phyloP scores from a whole-genome alignment of 2,888 invertebrate species.

The Drosophila prolongata region DNA sequence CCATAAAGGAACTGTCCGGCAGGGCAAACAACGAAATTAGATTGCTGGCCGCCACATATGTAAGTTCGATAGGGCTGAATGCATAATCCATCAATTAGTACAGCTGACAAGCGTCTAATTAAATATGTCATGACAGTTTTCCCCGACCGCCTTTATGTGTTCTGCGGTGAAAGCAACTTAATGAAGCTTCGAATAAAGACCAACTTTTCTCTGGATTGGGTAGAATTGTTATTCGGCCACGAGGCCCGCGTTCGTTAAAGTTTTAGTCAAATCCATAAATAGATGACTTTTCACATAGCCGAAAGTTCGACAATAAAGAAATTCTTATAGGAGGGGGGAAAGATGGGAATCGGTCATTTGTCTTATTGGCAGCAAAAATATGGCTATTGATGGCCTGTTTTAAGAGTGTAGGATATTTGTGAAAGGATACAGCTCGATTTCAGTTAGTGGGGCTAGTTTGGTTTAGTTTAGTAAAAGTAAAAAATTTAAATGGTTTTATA shows the following conservation, averaged over 20 bases:
- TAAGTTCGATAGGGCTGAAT: conserved; percentile 17
- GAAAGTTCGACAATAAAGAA: conserved; percentile 21
- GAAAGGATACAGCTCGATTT: not conserved
- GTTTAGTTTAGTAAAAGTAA: too few relatives aligned
- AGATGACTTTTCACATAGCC: conserved; percentile 13
- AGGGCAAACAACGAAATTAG: conserved; percentile 31
- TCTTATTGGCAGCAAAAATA: conserved; percentile 23
- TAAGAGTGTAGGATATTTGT: not conserved
- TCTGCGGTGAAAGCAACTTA: conserved; percentile 35
- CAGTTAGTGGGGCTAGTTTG: not conserved
- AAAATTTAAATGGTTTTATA: too few relatives aligned
- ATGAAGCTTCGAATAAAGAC: conserved; percentile 31
- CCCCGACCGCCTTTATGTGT: conserved; percentile 4
- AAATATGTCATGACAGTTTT: conserved; percentile 61
- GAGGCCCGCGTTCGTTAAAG: conserved; percentile 50
- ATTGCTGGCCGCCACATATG: conserved; percentile 15
- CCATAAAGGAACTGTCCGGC: conserved; percentile 36
- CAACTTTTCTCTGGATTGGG: not conserved
- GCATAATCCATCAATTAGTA: conserved; percentile 71
- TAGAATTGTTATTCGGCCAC: conserved; percentile 15
- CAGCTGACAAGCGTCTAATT: conserved; percentile 71
- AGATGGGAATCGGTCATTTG: conserved; percentile 6
- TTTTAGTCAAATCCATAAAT: conserved; percentile 43
- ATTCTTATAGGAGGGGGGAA: conserved; percentile 11
- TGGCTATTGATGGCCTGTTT: conserved; percentile 5